A percentile compares a stretch with the other conserved stretches of the same genome.
phyloP scores from a whole-genome alignment of 2,113 vertebrate species.

The Rafetus swinhoei region DNA sequence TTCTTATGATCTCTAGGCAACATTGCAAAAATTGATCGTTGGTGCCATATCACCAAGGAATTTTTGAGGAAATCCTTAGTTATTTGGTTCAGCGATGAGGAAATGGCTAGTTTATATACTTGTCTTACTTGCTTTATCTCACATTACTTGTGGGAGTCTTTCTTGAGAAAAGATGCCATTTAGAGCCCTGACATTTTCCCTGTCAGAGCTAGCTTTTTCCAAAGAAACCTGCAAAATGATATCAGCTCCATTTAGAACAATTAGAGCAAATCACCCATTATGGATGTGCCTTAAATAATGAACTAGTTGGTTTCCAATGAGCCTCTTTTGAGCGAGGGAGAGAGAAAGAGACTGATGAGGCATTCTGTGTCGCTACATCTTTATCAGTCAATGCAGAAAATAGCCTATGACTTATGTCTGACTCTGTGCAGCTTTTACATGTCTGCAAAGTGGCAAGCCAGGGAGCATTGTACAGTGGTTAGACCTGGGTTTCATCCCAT shows the following conservation, averaged over 20 bases:
- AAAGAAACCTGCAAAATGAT: constrained; percentile 10
- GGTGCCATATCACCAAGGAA: neutral
- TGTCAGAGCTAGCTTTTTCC: neutral
- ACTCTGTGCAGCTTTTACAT: neutral
- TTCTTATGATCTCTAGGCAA: neutral
- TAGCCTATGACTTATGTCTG: neutral
- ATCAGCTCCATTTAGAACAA: constrained; percentile 27
- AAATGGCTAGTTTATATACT: neutral
- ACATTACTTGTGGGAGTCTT: neutral
- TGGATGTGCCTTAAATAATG: constrained; percentile 8
- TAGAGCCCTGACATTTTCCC: neutral
- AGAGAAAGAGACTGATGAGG: constrained; percentile 3
- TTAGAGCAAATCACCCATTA: constrained; percentile 39
- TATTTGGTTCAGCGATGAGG: neutral
- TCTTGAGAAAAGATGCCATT: neutral
- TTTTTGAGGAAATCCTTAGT: neutral
- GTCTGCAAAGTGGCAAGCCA: neutral
- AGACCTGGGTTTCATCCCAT: neutral
- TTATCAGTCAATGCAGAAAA: constrained; percentile 23
- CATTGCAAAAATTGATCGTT: neutral
- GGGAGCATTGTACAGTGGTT: neutral
- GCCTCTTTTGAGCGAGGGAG: constrained; percentile 4
- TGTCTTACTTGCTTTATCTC: neutral
- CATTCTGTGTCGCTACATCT: neutral
- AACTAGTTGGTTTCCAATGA: constrained; percentile 56